Conservation (phyloP, 2,888 invertebrate genomes). For the Standfussiana lucernea region DNA sequence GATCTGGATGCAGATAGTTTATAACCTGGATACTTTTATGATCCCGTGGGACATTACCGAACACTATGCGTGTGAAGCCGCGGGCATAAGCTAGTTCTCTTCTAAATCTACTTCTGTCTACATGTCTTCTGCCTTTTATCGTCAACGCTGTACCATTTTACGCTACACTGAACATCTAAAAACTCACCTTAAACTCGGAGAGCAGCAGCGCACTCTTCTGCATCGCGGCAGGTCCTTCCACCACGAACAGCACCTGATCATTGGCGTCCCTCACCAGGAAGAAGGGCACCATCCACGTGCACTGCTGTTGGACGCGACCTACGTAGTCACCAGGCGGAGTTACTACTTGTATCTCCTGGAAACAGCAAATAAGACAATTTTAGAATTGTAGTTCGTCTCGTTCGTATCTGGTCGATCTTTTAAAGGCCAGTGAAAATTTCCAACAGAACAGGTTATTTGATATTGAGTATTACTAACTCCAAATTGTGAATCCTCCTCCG, state of each 20-base stretch:
- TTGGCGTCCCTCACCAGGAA: constrained; percentile 93
- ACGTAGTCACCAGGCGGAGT: constrained; percentile 93
- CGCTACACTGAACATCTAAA: background rate
- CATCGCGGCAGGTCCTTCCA: constrained; percentile 93
- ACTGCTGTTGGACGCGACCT: constrained; percentile 93
- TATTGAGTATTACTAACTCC: background rate
- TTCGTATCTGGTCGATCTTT: background rate
- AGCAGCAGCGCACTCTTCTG: constrained; percentile 80
- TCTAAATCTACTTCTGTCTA: background rate
- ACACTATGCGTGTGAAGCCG: background rate
- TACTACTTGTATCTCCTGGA: constrained; percentile 92
- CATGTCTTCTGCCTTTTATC: background rate
- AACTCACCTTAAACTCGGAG: constrained; percentile 83
- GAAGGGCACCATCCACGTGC: constrained; percentile 92
- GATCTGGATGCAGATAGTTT: background rate
- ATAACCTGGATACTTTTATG: background rate
- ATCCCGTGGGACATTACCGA: too few relatives aligned
- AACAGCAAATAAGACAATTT: background rate
- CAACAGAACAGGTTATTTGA: background rate
- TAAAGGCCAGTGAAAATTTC: background rate
- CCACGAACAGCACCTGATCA: constrained; percentile 92
- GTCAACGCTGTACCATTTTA: background rate
- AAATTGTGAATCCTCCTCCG: background rate
- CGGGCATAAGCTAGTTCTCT: background rate
- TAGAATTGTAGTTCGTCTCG: background rate